Evolutionary conservation across 1,140 invertebrate genomes (phyloP).

Genomic region (Onthophagus taurus): DNA sequence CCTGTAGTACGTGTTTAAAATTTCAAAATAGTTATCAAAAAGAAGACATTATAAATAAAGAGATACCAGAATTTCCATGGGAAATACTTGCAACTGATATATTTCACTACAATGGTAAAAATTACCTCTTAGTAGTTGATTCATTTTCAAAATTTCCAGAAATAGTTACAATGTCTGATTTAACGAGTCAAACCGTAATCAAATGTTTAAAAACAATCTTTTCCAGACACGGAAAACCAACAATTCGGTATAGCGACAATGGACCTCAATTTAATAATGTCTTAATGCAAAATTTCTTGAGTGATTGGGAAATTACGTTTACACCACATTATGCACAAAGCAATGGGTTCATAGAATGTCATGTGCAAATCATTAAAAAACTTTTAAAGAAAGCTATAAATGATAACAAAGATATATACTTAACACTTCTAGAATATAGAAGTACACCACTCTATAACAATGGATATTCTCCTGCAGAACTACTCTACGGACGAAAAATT

Average conservation of each 20-base stretch:
- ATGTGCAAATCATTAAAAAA: slow-evolving; percentile 12
- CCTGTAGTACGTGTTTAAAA: slow-evolving; percentile 35
- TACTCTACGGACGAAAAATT: no score
- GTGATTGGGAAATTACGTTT: slow-evolving; percentile 6
- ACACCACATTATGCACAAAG: slow-evolving; percentile 8
- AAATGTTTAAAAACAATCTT: slow-evolving; percentile 6
- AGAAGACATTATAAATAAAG: background rate
- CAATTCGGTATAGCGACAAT: slow-evolving; percentile 4
- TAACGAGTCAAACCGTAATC: background rate
- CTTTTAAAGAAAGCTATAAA: slow-evolving; percentile 6
- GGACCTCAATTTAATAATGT: slow-evolving; percentile 9
- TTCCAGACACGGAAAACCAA: slow-evolving; percentile 1
- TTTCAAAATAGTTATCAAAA: slow-evolving; percentile 8
- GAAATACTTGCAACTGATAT: slow-evolving; percentile 1
- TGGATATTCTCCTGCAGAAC: no score
- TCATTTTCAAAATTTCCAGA: slow-evolving; percentile 3
- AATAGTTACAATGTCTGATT: background rate
- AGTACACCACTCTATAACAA: no score
- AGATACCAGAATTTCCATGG: slow-evolving; percentile 1
- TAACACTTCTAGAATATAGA: slow-evolving; percentile 10
- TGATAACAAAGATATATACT: slow-evolving; percentile 11
- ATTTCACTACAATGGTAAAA: background rate
- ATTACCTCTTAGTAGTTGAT: slow-evolving; percentile 4
- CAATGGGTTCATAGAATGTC: slow-evolving; percentile 9
- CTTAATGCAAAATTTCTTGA: no score